Evolutionary conservation across 2,797 vertebrate genomes (phyloP).

Genomic region (Tenualosa thibaudeaui): DNA sequence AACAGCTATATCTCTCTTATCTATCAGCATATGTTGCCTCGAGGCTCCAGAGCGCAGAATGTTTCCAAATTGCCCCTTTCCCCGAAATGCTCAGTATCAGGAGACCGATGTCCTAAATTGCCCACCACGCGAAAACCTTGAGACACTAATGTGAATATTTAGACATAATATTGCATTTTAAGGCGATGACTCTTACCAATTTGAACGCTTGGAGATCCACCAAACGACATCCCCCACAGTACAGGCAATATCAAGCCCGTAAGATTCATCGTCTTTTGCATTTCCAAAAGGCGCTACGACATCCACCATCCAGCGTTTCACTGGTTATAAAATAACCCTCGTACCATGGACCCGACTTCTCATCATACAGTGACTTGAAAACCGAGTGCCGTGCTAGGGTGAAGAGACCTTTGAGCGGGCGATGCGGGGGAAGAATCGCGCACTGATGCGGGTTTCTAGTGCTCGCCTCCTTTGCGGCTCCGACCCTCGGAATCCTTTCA

Average conservation of each 20-base stretch:
- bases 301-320: constrained; percentile 69
- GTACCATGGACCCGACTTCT: constrained; percentile 45
- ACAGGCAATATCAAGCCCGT: constrained; percentile 78
- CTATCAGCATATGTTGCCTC: background rate
- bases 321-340: constrained; percentile 59
- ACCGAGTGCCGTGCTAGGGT: constrained; percentile 28
- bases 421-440: constrained; percentile 36
- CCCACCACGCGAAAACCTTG: constrained; percentile 33
- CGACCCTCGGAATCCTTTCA: constrained; percentile 65
- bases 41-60: background rate
- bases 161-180: background rate
- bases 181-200: constrained; percentile 71
- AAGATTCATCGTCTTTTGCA: constrained; percentile 85
- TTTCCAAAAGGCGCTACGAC: constrained; percentile 76
- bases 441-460: constrained; percentile 50
- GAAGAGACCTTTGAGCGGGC: constrained; percentile 19
- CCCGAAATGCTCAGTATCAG: background rate
- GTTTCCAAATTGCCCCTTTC: background rate
- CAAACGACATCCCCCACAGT: constrained; percentile 82
- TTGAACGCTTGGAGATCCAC: constrained; percentile 83
- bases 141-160: constrained; percentile 9
- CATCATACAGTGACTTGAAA: constrained; percentile 11
- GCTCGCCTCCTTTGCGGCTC: constrained; percentile 61
- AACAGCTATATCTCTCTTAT: background rate
- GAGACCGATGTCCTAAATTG: background rate